Percentiles rank a stretch among this genome's conserved stretches.
These are phyloP conservation scores for Grammomys dolichurus DNA, from an alignment of 2,113 vertebrate genomes.

Conservation along the genomic window DNA sequence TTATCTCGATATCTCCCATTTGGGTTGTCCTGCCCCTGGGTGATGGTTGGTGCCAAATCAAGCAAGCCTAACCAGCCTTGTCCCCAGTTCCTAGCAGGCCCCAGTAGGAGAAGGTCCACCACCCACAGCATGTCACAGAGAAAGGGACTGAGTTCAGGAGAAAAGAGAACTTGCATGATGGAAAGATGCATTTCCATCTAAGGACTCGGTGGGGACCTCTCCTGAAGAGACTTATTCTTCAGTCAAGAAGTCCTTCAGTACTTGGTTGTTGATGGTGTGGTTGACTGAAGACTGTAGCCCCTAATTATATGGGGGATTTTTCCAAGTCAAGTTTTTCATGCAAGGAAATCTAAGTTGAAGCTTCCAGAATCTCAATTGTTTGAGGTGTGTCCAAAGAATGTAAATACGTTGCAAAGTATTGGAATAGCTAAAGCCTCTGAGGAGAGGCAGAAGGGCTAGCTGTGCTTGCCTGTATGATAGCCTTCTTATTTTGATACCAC, in stretches of 20 bases:
- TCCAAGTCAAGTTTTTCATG: neutral
- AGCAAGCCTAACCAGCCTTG: neutral
- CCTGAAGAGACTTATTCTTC: neutral
- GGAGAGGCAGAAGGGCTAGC: neutral
- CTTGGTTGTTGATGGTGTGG: neutral
- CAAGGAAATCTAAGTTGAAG: neutral
- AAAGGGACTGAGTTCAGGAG: neutral
- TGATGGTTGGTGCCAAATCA: neutral
- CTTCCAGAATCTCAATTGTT: neutral
- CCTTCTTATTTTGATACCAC: neutral
- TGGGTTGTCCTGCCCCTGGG: neutral
- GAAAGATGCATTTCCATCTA: neutral
- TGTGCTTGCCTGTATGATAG: neutral
- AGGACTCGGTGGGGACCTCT: neutral
- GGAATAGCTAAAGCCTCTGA: accelerated
- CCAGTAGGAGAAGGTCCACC: neutral
- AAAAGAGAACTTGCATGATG: too few species aligned
- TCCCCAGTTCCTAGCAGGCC: neutral
- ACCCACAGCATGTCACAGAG: neutral
- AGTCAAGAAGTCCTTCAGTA: neutral
- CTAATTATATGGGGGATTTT: neutral
- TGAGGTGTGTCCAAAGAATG: too few species aligned
- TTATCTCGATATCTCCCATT: neutral
- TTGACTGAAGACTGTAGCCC: neutral
- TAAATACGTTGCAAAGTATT: too few species aligned